Evolutionary conservation across 2,113 vertebrate species (phyloP), one percentile per base, ranked within the genome.

Genomic region (Psettodes erumei): DNA sequence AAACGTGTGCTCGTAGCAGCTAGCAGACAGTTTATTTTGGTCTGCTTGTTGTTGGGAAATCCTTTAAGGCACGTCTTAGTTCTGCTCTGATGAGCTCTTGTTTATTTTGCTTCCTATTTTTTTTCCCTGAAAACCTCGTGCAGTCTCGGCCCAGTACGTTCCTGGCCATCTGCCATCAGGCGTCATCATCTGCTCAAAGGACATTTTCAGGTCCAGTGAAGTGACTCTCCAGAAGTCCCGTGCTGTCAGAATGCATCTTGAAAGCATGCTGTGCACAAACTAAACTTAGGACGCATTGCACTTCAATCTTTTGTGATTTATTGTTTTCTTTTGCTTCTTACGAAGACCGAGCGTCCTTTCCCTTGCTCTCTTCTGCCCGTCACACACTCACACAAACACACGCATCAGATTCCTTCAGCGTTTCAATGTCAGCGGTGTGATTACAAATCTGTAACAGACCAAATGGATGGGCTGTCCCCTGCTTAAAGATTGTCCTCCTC

Each of bases 11-110:
- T 75, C 5, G 15, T 2, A 64, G 68, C 75, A 54, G 53, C 68
- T 45, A 73, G 68, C 61, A 70, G 43, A 53, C 66, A 54, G 32
- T 77, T 80, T 86, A 53, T 89, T 74, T 82, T 75, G 65, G 30
- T 84, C 32, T 18, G 1, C 59, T 61, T 74, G 51, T 77, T 80
- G 67, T 74, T 11, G 33, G 71, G 76, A 65, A 75, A 88, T 84
- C 79, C 79, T 81, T 67, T 15, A 62, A 82, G 67, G 67, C 50
- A 21, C 19, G 16, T 83, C 70, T 77, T 71, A 69, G 84, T 66
- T 87, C 45, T 74, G 64, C 79, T 86, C 75, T 72, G 35, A 68
- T 71, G 23, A 32, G 12, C 67, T 37, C 37, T 42, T 38, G 12
- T 59, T 5, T 62, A 10, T 21, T 55, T 73, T 42, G 4, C 3